Conservation (phyloP, 2,113 vertebrate species). For the Hippolais icterina region DNA sequence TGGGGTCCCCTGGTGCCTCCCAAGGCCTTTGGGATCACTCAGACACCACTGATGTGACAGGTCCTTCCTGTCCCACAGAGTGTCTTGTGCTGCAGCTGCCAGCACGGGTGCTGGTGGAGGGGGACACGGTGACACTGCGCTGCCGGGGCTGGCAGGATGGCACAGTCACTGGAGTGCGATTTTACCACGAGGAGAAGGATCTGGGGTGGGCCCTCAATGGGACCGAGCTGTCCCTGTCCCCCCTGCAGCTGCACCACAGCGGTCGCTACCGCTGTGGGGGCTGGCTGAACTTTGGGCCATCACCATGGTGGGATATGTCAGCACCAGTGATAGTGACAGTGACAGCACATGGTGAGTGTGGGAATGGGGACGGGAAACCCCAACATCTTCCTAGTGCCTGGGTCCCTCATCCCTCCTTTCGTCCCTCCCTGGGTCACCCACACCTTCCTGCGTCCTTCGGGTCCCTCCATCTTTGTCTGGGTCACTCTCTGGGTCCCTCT, state of each 20-base stretch:
- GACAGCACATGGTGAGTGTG: too few species aligned
- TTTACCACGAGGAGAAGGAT: not conserved
- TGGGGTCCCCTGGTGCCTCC: too few species aligned
- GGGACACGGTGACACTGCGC: not conserved
- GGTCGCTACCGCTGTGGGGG: not conserved
- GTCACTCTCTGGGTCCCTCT: too few species aligned
- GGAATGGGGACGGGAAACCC: not conserved
- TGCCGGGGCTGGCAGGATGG: not conserved
- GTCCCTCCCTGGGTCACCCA: not conserved
- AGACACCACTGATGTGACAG: too few species aligned
- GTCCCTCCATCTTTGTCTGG: too few species aligned
- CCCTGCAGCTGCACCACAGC: not conserved
- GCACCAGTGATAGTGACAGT: too few species aligned
- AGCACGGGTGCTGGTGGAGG: not conserved
- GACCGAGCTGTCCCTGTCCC: not conserved
- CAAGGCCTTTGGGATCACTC: too few species aligned
- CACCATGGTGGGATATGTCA: too few species aligned
- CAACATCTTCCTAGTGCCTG: not conserved
- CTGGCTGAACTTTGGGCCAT: too few species aligned
- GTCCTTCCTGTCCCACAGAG: too few species aligned
- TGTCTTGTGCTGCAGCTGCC: not conserved
- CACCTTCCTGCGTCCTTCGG: too few species aligned
- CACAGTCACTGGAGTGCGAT: not conserved
- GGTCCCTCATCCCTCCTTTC: too few species aligned
- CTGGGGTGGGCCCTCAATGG: fast-evolving